Evolutionary conservation across 1,140 invertebrate genomes (phyloP).

Genomic region (Papilio glaucus): DNA sequence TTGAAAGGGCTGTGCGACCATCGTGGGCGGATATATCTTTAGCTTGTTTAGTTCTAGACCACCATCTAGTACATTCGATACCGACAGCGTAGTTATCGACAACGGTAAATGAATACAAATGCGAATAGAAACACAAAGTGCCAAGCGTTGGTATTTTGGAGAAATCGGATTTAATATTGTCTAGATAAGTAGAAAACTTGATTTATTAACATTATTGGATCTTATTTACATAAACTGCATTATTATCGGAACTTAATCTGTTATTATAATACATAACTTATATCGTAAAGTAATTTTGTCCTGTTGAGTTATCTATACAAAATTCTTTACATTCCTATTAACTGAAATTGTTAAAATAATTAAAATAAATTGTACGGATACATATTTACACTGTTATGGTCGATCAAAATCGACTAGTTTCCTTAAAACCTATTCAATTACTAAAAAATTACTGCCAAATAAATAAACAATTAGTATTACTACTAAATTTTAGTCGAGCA

Average conservation of each 20-base stretch:
- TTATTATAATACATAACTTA: not conserved
- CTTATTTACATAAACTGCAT: not conserved
- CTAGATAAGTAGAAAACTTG: not conserved
- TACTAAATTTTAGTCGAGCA: not conserved
- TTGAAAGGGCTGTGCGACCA: not conserved
- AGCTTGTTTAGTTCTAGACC: not conserved
- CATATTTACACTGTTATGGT: no score
- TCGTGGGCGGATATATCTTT: constrained; percentile 23
- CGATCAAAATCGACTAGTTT: no score
- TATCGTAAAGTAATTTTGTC: no score
- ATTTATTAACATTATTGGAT: not conserved
- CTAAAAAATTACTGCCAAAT: no score
- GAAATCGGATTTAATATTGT: constrained; percentile 17
- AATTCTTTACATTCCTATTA: no score
- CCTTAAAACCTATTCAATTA: no score
- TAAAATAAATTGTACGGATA: no score
- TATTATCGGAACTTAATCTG: not conserved
- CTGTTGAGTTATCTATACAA: not conserved
- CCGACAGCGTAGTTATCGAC: no score
- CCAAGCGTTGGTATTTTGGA: constrained; percentile 3
- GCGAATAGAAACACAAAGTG: constrained; percentile 1
- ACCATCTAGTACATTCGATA: constrained; percentile 10
- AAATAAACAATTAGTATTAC: not conserved
- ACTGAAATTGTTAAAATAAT: no score
- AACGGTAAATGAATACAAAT: constrained; percentile 7